Evolutionary conservation across 1,140 invertebrate species (phyloP).

Genomic region (Orchestia grillus): DNA sequence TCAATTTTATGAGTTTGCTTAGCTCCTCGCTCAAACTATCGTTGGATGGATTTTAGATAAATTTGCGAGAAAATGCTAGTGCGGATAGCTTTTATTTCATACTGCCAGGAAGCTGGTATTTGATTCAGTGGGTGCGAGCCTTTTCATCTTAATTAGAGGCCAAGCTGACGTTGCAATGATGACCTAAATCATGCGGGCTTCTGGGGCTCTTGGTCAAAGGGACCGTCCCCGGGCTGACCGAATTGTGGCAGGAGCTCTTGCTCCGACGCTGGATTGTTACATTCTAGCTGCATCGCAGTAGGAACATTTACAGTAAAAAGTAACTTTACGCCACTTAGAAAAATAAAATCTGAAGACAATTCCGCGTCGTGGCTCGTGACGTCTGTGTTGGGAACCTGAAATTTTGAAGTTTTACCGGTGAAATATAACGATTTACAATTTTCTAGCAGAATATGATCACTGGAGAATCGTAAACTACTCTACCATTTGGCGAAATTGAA

Average conservation of each 20-base stretch:
- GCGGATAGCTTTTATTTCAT: neutral
- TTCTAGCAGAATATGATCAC: too few relatives aligned
- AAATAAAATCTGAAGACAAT: too few relatives aligned
- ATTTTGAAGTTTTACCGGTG: too few relatives aligned
- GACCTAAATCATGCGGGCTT: neutral
- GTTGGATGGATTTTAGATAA: neutral
- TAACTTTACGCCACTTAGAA: too few relatives aligned
- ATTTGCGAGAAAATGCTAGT: neutral
- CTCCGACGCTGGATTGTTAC: neutral
- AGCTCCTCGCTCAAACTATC: too few relatives aligned
- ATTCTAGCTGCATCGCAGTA: neutral
- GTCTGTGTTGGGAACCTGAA: too few relatives aligned
- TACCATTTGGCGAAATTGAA: too few relatives aligned
- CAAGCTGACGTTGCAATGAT: neutral
- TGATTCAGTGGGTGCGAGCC: neutral
- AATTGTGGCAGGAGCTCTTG: neutral
- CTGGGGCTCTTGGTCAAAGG: neutral
- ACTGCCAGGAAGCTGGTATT: neutral
- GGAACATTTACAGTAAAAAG: neutral
- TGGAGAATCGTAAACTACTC: too few relatives aligned
- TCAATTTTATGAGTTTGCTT: too few relatives aligned
- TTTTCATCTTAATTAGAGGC: slow-evolving; percentile 11
- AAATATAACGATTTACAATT: too few relatives aligned
- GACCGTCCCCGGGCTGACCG: neutral
- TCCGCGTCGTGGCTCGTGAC: too few relatives aligned